These are phyloP conservation scores for Noctua janthina DNA, from an alignment of 2,888 invertebrate species.

Conservation along the genomic window DNA sequence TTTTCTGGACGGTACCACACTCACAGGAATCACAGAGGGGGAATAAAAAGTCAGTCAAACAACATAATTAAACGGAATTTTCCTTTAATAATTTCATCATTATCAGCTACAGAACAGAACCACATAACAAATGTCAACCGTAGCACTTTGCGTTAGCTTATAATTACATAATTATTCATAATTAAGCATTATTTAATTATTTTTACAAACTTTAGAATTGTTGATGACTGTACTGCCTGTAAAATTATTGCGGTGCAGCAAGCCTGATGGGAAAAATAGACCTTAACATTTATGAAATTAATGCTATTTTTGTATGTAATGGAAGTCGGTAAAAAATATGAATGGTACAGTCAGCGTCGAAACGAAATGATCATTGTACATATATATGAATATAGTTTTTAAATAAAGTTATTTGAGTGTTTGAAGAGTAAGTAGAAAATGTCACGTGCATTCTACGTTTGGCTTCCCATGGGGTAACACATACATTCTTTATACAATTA, in stretches of 20 bases:
- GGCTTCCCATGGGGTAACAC: slow-evolving; percentile 11
- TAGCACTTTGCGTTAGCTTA: slow-evolving; percentile 67
- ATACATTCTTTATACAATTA: not conserved
- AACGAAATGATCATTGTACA: slow-evolving; percentile 21
- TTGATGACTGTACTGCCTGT: slow-evolving; percentile 40
- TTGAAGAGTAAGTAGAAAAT: slow-evolving; percentile 20
- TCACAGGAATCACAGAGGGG: not conserved
- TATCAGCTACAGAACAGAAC: slow-evolving; percentile 75
- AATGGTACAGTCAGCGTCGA: slow-evolving; percentile 17
- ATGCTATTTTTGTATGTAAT: slow-evolving; percentile 47
- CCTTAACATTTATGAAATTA: slow-evolving; percentile 1
- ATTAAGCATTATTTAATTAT: slow-evolving; percentile 55
- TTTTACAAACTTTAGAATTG: slow-evolving; percentile 56
- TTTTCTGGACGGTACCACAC: not conserved
- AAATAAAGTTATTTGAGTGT: slow-evolving; percentile 7
- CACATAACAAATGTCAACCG: slow-evolving; percentile 72
- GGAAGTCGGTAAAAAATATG: slow-evolving; percentile 51
- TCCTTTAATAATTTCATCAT: slow-evolving; percentile 75
- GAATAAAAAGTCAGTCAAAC: slow-evolving; percentile 59
- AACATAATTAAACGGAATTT: slow-evolving; percentile 66
- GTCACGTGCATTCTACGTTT: slow-evolving; percentile 24
- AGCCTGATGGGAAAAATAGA: slow-evolving; percentile 40
- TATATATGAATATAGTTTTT: not conserved
- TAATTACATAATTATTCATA: slow-evolving; percentile 41
- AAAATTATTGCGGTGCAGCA: slow-evolving; percentile 62